These are phyloP conservation scores for Dendropsophus ebraccatus DNA, from an alignment of 2,113 vertebrate species.

Conservation along the genomic window DNA sequence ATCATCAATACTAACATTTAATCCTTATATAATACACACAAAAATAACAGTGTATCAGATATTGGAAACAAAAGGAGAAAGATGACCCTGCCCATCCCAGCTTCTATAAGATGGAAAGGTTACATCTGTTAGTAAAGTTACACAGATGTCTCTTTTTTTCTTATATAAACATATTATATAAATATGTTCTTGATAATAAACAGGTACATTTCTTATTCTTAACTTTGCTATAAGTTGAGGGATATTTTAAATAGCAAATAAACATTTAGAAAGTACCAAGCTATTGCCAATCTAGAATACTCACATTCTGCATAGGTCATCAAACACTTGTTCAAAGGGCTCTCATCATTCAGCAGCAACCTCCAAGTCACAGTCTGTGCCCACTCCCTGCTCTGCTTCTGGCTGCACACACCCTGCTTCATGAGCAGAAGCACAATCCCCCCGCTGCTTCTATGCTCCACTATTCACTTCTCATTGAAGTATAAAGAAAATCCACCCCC, in stretches of 20 bases:
- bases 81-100: neutral
- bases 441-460: constrained; percentile 50
- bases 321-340: constrained; percentile 1
- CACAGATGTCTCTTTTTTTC: no score
- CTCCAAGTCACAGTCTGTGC: constrained; percentile 12
- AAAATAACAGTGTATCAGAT: neutral
- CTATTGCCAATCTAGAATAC: neutral
- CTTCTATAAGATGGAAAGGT: neutral
- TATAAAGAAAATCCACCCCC: constrained; percentile 51
- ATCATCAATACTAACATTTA: neutral
- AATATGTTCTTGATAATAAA: neutral
- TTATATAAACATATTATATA: no score
- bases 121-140: constrained; percentile 1
- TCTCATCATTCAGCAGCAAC: constrained; percentile 41
- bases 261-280: neutral
- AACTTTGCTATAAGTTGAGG: neutral
- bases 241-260: neutral
- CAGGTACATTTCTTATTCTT: neutral
- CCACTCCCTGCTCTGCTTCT: constrained; percentile 30
- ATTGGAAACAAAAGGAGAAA: constrained; percentile 1
- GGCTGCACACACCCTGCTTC: constrained; percentile 50
- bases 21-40: neutral
- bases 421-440: constrained; percentile 38
- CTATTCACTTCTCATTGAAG: constrained; percentile 48
- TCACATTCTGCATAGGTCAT: constrained; percentile 29